Evolutionary conservation across 1,140 invertebrate genomes (phyloP).

Genomic region (Cylas formicarius): DNA sequence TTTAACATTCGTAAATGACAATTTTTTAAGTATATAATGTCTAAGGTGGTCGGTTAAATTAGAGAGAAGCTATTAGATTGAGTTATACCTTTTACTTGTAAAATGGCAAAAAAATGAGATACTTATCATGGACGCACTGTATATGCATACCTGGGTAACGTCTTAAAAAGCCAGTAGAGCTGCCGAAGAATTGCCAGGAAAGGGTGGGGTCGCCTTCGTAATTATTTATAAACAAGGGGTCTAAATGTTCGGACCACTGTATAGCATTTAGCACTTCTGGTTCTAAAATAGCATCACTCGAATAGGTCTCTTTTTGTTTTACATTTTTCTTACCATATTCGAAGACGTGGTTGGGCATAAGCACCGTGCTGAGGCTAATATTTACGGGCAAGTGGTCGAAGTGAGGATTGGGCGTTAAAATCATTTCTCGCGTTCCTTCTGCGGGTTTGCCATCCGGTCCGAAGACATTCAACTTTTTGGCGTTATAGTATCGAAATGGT

Average conservation of each 20-base stretch:
- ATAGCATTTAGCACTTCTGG: constrained; percentile 75
- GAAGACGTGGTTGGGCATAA: constrained; percentile 61
- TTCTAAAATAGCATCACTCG: constrained; percentile 49
- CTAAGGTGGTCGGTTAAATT: too few relatives aligned
- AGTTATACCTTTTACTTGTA: too few relatives aligned
- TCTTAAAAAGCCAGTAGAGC: constrained; percentile 82
- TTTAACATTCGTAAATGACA: too few relatives aligned
- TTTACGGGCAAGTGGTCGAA: constrained; percentile 81
- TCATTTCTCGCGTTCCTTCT: constrained; percentile 57
- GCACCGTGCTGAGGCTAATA: constrained; percentile 75
- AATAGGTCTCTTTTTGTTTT: constrained; percentile 4
- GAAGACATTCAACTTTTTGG: constrained; percentile 63
- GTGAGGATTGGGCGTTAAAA: constrained; percentile 62
- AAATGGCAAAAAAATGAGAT: too few relatives aligned
- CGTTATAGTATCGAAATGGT: constrained; percentile 57
- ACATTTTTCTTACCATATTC: constrained; percentile 31
- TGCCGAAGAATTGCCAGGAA: constrained; percentile 96
- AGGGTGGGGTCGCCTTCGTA: constrained; percentile 84
- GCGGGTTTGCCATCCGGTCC: constrained; percentile 60
- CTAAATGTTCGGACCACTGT: constrained; percentile 86
- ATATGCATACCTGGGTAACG: constrained; percentile 81
- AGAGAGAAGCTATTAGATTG: too few relatives aligned
- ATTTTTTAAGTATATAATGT: too few relatives aligned
- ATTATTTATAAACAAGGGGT: constrained; percentile 86
- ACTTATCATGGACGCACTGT: too few relatives aligned